A percentile compares a stretch with the other conserved stretches of the same genome.
These are phyloP conservation scores for Marisa cornuarietis DNA, from an alignment of 1,140 invertebrate genomes.

Conservation along the genomic window DNA sequence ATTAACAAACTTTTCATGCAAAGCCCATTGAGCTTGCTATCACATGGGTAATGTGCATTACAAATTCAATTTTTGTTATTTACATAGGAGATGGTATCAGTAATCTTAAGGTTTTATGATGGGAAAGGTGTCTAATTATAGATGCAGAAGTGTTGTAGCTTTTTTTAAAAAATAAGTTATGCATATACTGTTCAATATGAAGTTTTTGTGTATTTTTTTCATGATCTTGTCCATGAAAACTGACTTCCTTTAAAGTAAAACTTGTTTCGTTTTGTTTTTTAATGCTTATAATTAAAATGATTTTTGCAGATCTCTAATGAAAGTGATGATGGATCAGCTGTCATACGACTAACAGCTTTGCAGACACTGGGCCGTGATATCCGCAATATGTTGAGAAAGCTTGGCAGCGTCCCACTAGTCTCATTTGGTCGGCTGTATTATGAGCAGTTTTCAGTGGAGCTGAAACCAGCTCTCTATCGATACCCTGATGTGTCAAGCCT, in stretches of 20 bases:
- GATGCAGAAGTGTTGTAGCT: too few species aligned
- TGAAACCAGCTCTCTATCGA: constrained; percentile 71
- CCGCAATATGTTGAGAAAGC: constrained; percentile 70
- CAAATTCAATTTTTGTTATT: too few species aligned
- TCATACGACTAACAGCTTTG: constrained; percentile 70
- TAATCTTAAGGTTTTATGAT: too few species aligned
- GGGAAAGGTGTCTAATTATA: too few species aligned
- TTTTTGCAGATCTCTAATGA: constrained; percentile 25
- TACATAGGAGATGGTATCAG: too few species aligned
- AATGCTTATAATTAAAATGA: not conserved
- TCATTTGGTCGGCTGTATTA: constrained; percentile 71
- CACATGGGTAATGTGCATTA: too few species aligned
- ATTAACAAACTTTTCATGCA: too few species aligned
- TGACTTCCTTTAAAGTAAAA: not conserved
- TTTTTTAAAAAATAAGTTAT: too few species aligned
- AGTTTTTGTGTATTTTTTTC: not conserved
- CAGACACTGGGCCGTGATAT: constrained; percentile 72
- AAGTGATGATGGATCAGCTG: constrained; percentile 51
- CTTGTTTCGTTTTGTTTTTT: not conserved
- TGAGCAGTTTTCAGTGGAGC: constrained; percentile 69
- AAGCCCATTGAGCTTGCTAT: too few species aligned
- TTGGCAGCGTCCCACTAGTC: constrained; percentile 68
- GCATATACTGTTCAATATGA: not conserved
- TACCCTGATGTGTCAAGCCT: constrained; percentile 69
- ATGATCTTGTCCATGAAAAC: not conserved